A percentile compares a stretch with the other conserved stretches of the same genome.
Evolutionary conservation across 1,140 invertebrate genomes (phyloP).

Genomic region (Drosophila sulfurigaster): DNA sequence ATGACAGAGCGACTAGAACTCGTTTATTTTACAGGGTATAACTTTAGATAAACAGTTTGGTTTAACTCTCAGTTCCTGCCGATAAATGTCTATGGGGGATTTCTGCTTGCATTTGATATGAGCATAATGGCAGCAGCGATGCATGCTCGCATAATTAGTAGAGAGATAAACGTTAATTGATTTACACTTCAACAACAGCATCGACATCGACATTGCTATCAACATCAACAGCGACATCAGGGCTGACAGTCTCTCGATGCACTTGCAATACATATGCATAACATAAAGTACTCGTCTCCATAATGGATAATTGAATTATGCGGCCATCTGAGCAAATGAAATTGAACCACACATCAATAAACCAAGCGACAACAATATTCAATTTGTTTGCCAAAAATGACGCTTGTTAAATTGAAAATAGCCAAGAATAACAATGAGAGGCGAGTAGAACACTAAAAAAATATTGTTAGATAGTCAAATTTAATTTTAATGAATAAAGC

Average conservation of each 20-base stretch:
- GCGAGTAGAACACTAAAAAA: too few relatives aligned
- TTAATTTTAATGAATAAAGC: too few relatives aligned
- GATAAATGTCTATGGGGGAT: conserved; percentile 54
- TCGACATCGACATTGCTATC: neutral
- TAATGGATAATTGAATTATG: neutral
- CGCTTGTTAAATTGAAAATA: too few relatives aligned
- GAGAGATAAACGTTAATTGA: conserved; percentile 39
- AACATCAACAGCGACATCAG: too few relatives aligned
- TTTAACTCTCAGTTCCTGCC: neutral
- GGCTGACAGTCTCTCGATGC: neutral
- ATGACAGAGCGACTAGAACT: too few relatives aligned
- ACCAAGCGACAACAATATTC: neutral
- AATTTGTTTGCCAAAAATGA: neutral
- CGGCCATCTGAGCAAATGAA: neutral
- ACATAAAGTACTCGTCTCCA: neutral
- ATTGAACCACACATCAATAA: conserved; percentile 2
- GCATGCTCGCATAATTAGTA: conserved; percentile 18
- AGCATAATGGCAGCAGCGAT: conserved; percentile 38
- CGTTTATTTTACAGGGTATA: neutral
- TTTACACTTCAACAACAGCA: conserved; percentile 22
- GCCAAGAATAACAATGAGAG: neutral
- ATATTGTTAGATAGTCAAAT: too few relatives aligned
- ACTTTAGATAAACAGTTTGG: too few relatives aligned
- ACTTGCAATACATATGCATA: neutral
- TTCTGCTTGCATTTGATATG: conserved; percentile 33